phyloP scores from a whole-genome alignment of 2,888 invertebrate species.

The Rhamnusium bicolor region DNA sequence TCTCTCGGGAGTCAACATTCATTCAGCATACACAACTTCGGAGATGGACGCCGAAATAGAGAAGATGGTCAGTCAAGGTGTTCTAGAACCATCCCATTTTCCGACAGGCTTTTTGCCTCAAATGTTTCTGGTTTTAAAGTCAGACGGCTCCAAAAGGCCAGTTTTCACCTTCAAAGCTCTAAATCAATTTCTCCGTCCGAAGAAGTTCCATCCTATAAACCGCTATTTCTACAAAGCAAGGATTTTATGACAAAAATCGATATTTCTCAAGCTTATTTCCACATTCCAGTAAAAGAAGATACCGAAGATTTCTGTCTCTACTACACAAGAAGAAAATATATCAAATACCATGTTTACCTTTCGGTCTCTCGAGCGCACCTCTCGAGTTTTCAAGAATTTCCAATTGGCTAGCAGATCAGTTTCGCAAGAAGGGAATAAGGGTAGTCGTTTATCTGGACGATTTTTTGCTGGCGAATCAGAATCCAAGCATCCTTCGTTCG shows the following conservation, averaged over 20 bases:
- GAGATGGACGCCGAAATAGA: too few species aligned
- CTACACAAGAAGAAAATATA: background rate
- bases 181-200: too few species aligned
- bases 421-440: conserved; percentile 44
- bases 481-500: background rate
- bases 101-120: too few species aligned
- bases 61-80: too few species aligned
- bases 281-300: background rate
- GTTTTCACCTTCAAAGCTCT: too few species aligned
- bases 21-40: conserved; percentile 25
- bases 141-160: too few species aligned
- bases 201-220: too few species aligned
- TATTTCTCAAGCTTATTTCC: conserved; percentile 1
- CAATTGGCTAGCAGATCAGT: conserved; percentile 53
- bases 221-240: too few species aligned
- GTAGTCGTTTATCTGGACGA: conserved; percentile 57
- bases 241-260: conserved; percentile 10
- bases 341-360: conserved; percentile 27
- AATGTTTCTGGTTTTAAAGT: too few species aligned
- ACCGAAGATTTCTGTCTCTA: background rate
- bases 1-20: background rate
- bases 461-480: conserved; percentile 33
- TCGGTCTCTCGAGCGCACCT: conserved; percentile 49
- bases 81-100: too few species aligned
- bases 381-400: conserved; percentile 50